Percentiles rank a stretch among this genome's conserved stretches.
Conservation (phyloP, 2,888 invertebrate species). For the Macrophya alboannulata region DNA sequence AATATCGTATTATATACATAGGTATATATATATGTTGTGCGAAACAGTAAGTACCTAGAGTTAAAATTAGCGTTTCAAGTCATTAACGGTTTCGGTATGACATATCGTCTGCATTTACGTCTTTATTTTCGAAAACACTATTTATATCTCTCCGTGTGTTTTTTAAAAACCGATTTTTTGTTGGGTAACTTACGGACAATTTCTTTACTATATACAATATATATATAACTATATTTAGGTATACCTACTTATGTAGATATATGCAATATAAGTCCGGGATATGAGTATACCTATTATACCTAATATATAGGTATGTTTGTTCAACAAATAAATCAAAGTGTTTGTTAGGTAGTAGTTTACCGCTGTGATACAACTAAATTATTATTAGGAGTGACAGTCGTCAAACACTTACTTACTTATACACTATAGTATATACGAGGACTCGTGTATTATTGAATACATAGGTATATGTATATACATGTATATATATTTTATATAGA, state of each 20-base stretch:
- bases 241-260: background rate
- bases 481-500: background rate
- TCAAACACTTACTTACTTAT: constrained; percentile 28
- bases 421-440: background rate
- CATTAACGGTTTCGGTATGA: constrained; percentile 1
- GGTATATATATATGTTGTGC: background rate
- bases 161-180: too few species aligned
- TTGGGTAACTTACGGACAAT: background rate
- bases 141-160: background rate
- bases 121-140: background rate
- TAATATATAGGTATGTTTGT: background rate
- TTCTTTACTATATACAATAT: background rate
- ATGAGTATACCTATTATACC: background rate
- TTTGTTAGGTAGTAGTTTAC: constrained; percentile 22
- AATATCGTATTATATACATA: background rate
- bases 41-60: background rate
- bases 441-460: background rate
- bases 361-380: constrained; percentile 42
- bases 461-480: background rate
- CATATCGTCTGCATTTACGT: background rate
- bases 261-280: background rate
- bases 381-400: constrained; percentile 42
- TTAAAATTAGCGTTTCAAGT: background rate
- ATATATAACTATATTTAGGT: too few species aligned
- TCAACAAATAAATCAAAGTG: constrained; percentile 38